These are phyloP conservation scores for Engystomops pustulosus DNA, from an alignment of 2,113 vertebrate species.

Conservation along the genomic window DNA sequence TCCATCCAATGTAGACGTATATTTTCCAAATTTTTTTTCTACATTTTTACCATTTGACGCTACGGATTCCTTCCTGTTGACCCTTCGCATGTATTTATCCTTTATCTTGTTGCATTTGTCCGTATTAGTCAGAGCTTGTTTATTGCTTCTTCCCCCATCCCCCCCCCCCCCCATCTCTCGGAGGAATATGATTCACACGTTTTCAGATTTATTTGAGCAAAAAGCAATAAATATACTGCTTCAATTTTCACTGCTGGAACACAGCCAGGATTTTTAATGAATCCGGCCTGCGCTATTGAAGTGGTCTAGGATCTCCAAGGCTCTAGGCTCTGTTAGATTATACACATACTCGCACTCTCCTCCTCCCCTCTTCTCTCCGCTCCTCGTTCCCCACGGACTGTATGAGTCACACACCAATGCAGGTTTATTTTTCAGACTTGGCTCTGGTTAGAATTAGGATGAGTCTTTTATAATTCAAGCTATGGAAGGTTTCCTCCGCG, in stretches of 20 bases:
- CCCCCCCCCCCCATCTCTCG: constrained; percentile 79
- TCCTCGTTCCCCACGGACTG: constrained; percentile 70
- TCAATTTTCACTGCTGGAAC: constrained; percentile 97
- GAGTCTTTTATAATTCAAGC: constrained; percentile 71
- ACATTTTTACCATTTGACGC: not conserved
- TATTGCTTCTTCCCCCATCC: constrained; percentile 71
- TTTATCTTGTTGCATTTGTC: constrained; percentile 52
- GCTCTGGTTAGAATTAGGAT: constrained; percentile 77
- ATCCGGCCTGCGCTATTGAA: constrained; percentile 93
- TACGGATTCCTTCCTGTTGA: not conserved
- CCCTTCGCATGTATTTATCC: constrained; percentile 68
- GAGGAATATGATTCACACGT: constrained; percentile 96
- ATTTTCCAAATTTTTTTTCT: no score
- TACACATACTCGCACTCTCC: constrained; percentile 61
- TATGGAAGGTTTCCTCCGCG: constrained; percentile 66
- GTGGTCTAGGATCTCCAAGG: constrained; percentile 78
- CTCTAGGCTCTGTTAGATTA: constrained; percentile 80
- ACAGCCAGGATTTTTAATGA: constrained; percentile 98
- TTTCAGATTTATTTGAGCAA: constrained; percentile 99
- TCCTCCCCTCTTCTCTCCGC: constrained; percentile 57
- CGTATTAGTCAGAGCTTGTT: constrained; percentile 70
- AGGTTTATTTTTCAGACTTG: constrained; percentile 73
- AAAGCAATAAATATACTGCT: constrained; percentile 95
- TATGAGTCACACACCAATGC: constrained; percentile 71
- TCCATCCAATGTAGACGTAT: no score